Conservation (phyloP, 2,113 vertebrate species). For the Zootoca vivipara region DNA sequence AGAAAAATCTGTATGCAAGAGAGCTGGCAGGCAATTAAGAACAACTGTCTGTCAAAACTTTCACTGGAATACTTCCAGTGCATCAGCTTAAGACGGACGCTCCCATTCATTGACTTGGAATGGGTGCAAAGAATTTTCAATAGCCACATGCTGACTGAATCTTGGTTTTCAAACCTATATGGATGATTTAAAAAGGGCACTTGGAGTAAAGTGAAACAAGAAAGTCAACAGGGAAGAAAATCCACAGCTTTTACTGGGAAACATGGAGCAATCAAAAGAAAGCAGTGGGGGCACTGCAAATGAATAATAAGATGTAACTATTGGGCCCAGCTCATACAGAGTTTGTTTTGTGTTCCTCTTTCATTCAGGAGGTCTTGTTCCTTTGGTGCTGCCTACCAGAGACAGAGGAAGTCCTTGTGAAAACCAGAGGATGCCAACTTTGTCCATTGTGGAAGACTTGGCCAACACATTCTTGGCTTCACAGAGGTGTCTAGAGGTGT, state of each 20-base stretch:
- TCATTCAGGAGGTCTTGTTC: not conserved
- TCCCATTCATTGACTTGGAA: not conserved
- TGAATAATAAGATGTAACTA: not conserved
- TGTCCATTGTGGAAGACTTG: not conserved
- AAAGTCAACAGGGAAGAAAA: not conserved
- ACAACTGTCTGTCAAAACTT: not conserved
- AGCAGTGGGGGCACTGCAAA: fast-evolving
- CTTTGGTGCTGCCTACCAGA: not conserved
- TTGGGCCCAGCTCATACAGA: not conserved
- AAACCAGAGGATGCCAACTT: not conserved
- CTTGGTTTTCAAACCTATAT: not conserved
- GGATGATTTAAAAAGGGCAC: not conserved
- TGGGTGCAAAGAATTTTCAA: not conserved
- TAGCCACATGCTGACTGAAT: not conserved
- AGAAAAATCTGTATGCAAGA: not conserved
- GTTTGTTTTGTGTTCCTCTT: not conserved
- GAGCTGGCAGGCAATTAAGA: not conserved
- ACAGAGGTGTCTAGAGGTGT: not conserved
- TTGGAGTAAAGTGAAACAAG: not conserved
- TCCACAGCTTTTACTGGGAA: not conserved
- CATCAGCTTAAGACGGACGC: not conserved
- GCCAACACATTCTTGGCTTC: not conserved
- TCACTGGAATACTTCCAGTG: not conserved
- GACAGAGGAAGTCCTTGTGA: not conserved
- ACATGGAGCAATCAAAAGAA: not conserved